A percentile compares a stretch with the other conserved stretches of the same genome.
These are phyloP conservation scores for Coccyzus lansbergi DNA, from an alignment of 2,797 vertebrate species.

Conservation along the genomic window DNA sequence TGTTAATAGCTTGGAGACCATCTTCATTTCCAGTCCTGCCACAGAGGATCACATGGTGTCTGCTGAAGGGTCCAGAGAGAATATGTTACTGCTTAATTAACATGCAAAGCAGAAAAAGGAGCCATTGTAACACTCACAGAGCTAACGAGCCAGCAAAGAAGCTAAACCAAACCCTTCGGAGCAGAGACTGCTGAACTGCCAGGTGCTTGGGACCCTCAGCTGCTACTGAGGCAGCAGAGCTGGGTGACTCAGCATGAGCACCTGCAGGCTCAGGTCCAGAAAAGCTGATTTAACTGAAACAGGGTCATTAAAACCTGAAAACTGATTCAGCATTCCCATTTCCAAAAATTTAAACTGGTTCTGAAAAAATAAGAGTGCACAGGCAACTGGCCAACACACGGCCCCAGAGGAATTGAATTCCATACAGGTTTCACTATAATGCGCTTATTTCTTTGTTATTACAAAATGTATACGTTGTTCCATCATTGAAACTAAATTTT, in stretches of 20 bases:
- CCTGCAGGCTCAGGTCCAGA: conserved; percentile 3
- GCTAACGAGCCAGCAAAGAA: neutral
- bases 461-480: conserved; percentile 5
- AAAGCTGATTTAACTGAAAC: neutral
- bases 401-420: conserved; percentile 32
- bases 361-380: neutral
- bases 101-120: conserved; percentile 1
- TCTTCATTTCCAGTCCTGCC: conserved; percentile 26
- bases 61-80: neutral
- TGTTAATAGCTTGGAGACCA: conserved; percentile 38
- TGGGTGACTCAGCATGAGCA: neutral
- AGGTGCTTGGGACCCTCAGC: neutral
- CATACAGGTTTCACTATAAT: neutral
- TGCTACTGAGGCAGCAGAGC: neutral
- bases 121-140: neutral
- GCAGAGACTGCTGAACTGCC: neutral
- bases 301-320: conserved; percentile 2
- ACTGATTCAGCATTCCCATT: conserved; percentile 11
- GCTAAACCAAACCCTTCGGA: neutral
- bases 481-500: conserved; percentile 11
- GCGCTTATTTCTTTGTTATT: neutral
- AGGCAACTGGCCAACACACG: neutral
- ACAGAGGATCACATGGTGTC: conserved; percentile 10
- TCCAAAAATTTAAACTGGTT: neutral
- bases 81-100: conserved; percentile 38